These are phyloP conservation scores for Benthochromis sp. DNA, from an alignment of 2,113 vertebrate genomes.

Conservation along the genomic window DNA sequence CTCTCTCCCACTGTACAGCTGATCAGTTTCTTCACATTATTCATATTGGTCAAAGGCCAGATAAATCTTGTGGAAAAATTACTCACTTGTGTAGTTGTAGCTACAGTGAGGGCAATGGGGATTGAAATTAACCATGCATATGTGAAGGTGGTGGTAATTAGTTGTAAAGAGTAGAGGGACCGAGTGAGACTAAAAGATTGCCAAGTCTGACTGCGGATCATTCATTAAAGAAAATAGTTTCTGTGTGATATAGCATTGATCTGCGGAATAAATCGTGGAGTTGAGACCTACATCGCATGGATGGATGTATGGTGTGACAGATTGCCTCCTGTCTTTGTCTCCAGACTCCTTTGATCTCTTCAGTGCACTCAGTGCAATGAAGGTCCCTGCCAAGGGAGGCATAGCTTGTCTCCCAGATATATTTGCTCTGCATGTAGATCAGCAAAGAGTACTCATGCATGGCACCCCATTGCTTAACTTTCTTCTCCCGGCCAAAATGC, in stretches of 20 bases:
- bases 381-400: slow-evolving; percentile 12
- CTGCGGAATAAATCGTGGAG: neutral
- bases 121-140: neutral
- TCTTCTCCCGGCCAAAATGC: neutral
- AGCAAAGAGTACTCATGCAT: neutral
- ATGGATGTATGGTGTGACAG: slow-evolving; percentile 37
- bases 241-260: neutral
- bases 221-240: slow-evolving; percentile 1
- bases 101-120: neutral
- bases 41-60: neutral
- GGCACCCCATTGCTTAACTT: neutral
- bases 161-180: neutral
- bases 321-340: slow-evolving; percentile 40
- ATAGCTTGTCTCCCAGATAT: neutral
- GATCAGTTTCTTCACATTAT: neutral
- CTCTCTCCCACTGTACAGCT: neutral
- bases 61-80: neutral
- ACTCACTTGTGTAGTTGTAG: neutral
- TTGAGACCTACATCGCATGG: neutral
- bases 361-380: slow-evolving; percentile 6
- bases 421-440: slow-evolving; percentile 9
- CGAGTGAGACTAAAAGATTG: neutral
- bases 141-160: neutral
- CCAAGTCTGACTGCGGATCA: neutral
- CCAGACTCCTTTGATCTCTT: slow-evolving; percentile 33